phyloP scores from a whole-genome alignment of 2,797 vertebrate genomes.

The Rhynchonycteris naso region DNA sequence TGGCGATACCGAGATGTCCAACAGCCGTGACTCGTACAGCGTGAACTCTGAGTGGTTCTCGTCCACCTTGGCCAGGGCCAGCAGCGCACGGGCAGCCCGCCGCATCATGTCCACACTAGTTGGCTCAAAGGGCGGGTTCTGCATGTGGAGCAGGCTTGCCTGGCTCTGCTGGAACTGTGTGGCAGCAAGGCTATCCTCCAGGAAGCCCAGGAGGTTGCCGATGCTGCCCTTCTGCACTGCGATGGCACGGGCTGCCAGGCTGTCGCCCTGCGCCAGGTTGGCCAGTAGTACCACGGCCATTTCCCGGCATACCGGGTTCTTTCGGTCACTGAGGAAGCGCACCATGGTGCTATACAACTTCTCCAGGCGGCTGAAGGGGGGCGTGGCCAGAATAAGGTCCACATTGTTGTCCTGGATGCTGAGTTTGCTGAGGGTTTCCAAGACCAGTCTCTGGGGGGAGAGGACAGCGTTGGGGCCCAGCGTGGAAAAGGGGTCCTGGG shows the following conservation, averaged over 20 bases:
- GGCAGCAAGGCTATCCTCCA: slow-evolving; percentile 99
- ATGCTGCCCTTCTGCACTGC: slow-evolving; percentile 98
- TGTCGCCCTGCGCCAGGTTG: slow-evolving; percentile 98
- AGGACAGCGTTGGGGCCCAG: slow-evolving; percentile 95
- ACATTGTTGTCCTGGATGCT: slow-evolving; percentile 99
- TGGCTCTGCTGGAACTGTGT: slow-evolving; percentile 99
- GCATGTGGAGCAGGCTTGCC: slow-evolving; percentile 96
- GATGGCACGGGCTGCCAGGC: slow-evolving; percentile 94
- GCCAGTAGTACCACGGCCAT: slow-evolving; percentile 99
- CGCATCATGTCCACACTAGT: slow-evolving; percentile 99
- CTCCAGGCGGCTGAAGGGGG: slow-evolving; percentile 96
- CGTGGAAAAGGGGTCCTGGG: slow-evolving; percentile 98
- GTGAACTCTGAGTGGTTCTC: slow-evolving; percentile 99
- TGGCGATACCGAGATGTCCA: slow-evolving; percentile 99
- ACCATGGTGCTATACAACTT: slow-evolving; percentile 98
- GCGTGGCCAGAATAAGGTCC: slow-evolving; percentile 98
- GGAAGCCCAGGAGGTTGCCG: slow-evolving; percentile 97
- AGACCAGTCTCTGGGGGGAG: slow-evolving; percentile 98
- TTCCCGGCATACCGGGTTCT: slow-evolving; percentile 98
- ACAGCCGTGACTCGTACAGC: slow-evolving; percentile 97
- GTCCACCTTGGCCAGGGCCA: slow-evolving; percentile 98
- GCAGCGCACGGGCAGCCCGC: slow-evolving; percentile 96
- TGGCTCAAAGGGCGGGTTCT: slow-evolving; percentile 97
- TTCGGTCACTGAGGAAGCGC: slow-evolving; percentile 97
- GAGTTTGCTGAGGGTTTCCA: slow-evolving; percentile 99